Evolutionary conservation across 1,140 invertebrate genomes (phyloP).

Genomic region (Tetragonula clypearis): DNA sequence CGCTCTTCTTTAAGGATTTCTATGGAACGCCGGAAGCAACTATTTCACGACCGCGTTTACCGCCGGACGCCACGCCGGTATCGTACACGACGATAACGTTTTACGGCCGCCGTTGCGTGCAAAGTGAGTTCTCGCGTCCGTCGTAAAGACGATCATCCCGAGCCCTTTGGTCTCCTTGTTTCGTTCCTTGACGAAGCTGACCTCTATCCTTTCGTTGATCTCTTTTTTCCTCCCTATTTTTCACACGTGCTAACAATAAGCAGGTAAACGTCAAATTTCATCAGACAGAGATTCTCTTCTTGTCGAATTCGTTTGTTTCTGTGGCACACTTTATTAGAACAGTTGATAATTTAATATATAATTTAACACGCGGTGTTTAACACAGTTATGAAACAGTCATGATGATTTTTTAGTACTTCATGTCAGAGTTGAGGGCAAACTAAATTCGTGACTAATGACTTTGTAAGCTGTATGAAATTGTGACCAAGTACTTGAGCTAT

Average conservation of each 20-base stretch:
- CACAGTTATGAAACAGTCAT: too few relatives aligned
- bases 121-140: not conserved
- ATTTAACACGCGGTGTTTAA: too few relatives aligned
- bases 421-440: too few relatives aligned
- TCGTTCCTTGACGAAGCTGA: not conserved
- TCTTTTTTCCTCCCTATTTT: not conserved
- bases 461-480: too few relatives aligned
- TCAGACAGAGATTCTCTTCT: too few relatives aligned
- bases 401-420: too few relatives aligned
- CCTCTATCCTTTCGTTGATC: not conserved
- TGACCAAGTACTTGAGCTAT: too few relatives aligned
- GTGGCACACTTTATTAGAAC: too few relatives aligned
- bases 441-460: too few relatives aligned
- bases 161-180: not conserved
- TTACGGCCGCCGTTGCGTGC: not conserved
- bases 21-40: not conserved
- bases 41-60: slow-evolving; percentile 12
- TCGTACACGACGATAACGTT: slow-evolving; percentile 5
- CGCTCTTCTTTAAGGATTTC: not conserved
- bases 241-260: not conserved
- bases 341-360: too few relatives aligned
- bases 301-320: too few relatives aligned
- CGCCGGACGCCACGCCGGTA: not conserved
- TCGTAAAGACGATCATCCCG: not conserved
- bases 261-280: too few relatives aligned